phyloP scores from a whole-genome alignment of 2,797 vertebrate species.

The Potorous gilbertii region DNA sequence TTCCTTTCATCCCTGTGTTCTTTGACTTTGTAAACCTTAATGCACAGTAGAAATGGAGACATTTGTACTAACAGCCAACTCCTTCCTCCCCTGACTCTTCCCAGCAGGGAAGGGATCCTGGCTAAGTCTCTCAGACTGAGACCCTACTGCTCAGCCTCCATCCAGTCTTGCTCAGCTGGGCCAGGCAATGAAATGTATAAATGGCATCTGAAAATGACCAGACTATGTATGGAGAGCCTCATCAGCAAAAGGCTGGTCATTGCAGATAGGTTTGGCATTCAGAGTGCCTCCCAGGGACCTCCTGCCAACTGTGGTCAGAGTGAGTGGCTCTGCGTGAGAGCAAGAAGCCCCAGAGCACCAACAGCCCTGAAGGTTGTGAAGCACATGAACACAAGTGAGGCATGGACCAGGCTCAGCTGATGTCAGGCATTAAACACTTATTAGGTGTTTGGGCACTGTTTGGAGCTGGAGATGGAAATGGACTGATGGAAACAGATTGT shows the following conservation, averaged over 20 bases:
- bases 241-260: neutral
- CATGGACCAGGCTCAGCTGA: neutral
- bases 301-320: neutral
- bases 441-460: neutral
- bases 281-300: neutral
- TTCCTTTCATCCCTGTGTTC: neutral
- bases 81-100: neutral
- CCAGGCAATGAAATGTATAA: neutral
- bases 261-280: neutral
- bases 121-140: neutral
- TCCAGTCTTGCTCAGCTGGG: neutral
- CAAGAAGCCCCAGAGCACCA: neutral
- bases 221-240: neutral
- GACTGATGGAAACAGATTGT: too few species aligned
- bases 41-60: neutral
- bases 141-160: neutral
- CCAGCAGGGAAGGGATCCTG: neutral
- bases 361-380: neutral
- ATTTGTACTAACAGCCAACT: neutral
- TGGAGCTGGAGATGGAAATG: neutral
- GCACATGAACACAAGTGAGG: neutral
- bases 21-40: neutral
- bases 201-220: neutral
- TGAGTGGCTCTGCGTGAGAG: neutral
- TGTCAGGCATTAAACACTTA: neutral